Evolutionary conservation across 2,113 vertebrate species (phyloP).

Genomic region (Heptranchias perlo): DNA sequence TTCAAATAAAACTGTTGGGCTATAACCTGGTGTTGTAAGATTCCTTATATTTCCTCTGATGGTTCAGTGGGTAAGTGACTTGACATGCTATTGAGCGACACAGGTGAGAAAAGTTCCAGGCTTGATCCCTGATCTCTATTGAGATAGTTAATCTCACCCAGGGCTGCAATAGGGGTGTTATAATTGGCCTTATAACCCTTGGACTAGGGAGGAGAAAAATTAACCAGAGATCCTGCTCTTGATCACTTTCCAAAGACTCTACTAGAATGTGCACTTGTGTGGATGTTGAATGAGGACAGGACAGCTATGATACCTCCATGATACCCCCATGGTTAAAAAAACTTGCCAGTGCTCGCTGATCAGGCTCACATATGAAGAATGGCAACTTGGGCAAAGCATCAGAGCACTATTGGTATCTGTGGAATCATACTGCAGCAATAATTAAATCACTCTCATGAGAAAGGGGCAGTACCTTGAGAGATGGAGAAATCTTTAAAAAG

Average conservation of each 20-base stretch:
- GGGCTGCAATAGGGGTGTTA: neutral
- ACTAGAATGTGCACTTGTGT: neutral
- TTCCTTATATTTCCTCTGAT: neutral
- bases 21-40: no score
- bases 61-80: neutral
- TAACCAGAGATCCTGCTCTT: neutral
- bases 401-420: neutral
- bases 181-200: neutral
- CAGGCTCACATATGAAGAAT: neutral
- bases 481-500: neutral
- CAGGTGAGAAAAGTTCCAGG: neutral
- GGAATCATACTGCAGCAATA: neutral
- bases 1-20: no score
- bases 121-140: neutral
- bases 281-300: neutral
- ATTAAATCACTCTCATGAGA: neutral
- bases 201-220: neutral
- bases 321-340: neutral
- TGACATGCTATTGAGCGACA: neutral
- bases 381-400: neutral
- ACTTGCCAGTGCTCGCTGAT: neutral
- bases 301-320: neutral
- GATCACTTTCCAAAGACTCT: neutral
- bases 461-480: neutral
- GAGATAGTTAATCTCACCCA: neutral